Conservation (phyloP, 2,797 vertebrate genomes). For the Sebastolobus alascanus region DNA sequence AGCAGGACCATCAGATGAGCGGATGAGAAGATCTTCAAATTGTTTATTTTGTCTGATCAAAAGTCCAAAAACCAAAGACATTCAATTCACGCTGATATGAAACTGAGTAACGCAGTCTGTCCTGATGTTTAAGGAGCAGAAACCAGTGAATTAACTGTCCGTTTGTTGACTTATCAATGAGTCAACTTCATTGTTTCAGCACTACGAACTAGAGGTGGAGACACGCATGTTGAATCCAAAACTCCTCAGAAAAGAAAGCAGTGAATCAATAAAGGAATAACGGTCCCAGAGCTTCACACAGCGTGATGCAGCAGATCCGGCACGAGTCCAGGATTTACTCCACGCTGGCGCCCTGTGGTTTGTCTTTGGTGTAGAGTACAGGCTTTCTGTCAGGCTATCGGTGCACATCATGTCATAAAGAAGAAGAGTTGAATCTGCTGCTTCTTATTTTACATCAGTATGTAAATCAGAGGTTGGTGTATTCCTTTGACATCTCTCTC, state of each 20-base stretch:
- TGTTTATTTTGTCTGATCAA: too few species aligned
- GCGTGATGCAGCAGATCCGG: not conserved
- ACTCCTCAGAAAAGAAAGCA: too few species aligned
- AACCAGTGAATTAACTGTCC: not conserved
- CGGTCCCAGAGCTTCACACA: not conserved
- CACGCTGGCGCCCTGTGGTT: not conserved
- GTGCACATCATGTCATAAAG: not conserved
- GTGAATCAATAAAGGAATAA: not conserved
- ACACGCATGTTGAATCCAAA: not conserved
- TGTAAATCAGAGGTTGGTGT: conserved; percentile 39
- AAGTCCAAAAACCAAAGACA: not conserved
- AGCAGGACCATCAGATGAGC: too few species aligned
- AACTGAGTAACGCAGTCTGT: not conserved
- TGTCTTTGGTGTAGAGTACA: not conserved
- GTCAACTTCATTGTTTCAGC: not conserved
- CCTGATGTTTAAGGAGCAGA: not conserved
- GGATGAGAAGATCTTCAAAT: too few species aligned
- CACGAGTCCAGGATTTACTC: not conserved
- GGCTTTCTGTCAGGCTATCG: not conserved
- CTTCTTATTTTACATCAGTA: conserved; percentile 17
- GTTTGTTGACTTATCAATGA: too few species aligned
- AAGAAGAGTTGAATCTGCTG: not conserved
- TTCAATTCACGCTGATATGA: too few species aligned
- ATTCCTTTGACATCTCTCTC: conserved; percentile 36
- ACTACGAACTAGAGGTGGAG: not conserved